Conservation (phyloP, 64 coral and sea anemone genomes). For the Actinia equina region DNA sequence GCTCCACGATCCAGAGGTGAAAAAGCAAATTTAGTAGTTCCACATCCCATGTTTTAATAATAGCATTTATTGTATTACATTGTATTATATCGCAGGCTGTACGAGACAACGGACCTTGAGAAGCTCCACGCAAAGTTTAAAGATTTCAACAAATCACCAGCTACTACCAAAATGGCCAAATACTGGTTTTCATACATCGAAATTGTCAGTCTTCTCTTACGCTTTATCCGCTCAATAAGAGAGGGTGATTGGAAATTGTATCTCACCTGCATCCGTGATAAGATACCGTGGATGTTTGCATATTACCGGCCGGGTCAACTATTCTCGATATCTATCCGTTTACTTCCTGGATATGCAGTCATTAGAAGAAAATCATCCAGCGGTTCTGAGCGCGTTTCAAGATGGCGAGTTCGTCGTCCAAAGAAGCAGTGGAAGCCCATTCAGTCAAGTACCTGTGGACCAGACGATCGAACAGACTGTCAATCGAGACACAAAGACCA, state of each 20-base stretch:
- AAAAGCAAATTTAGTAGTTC: too few relatives aligned
- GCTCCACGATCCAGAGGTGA: constrained; percentile 26
- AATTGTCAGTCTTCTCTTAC: constrained; percentile 25
- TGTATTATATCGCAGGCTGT: not conserved
- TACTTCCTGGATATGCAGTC: constrained; percentile 44
- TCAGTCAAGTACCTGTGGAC: constrained; percentile 67
- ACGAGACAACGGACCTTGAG: not conserved
- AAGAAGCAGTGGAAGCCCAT: constrained; percentile 21
- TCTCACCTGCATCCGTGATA: constrained; percentile 16
- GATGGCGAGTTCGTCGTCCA: constrained; percentile 72
- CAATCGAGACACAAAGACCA: constrained; percentile 68
- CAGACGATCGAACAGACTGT: constrained; percentile 72
- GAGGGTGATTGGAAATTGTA: constrained; percentile 42
- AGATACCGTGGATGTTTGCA: constrained; percentile 33
- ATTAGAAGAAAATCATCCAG: constrained; percentile 52
- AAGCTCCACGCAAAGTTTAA: not conserved
- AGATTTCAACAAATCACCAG: constrained; percentile 5
- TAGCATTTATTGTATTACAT: too few relatives aligned
- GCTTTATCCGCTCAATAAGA: constrained; percentile 25
- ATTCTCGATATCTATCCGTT: constrained; percentile 41
- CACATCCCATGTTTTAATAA: too few relatives aligned
- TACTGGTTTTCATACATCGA: constrained; percentile 30
- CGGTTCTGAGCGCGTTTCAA: constrained; percentile 12
- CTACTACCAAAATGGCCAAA: constrained; percentile 9
- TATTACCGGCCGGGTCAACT: constrained; percentile 56